These are phyloP conservation scores for Leptinotarsa peninsularis DNA, from an alignment of 2,888 invertebrate genomes.

Conservation along the genomic window DNA sequence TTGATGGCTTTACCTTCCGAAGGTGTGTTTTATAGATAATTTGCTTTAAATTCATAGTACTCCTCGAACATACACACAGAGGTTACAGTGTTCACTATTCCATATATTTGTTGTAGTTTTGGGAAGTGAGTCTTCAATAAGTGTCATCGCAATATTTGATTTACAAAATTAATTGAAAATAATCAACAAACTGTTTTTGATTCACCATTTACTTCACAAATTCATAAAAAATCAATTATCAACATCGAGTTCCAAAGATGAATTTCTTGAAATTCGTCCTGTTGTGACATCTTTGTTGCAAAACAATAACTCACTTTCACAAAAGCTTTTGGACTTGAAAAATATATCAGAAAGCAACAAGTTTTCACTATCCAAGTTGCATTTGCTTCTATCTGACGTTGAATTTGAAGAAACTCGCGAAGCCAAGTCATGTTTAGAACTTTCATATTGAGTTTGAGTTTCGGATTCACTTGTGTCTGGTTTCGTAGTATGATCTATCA, in stretches of 20 bases:
- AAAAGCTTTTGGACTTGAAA: conserved; percentile 45
- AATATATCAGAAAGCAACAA: conserved; percentile 47
- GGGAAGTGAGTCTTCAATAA: too few species aligned
- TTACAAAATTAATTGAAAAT: not conserved
- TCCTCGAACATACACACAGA: too few species aligned
- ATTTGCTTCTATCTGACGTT: not conserved
- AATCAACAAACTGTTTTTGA: not conserved
- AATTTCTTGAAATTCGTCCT: not conserved
- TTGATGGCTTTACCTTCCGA: too few species aligned
- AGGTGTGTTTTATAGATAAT: too few species aligned
- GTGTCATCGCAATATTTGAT: not conserved
- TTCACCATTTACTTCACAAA: too few species aligned
- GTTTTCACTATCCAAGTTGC: conserved; percentile 37
- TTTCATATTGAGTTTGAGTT: conserved; percentile 40
- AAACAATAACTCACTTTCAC: not conserved
- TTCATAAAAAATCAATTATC: not conserved
- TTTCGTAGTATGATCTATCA: conserved; percentile 38
- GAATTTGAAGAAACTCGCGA: conserved; percentile 8
- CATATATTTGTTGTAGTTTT: too few species aligned
- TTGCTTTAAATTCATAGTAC: too few species aligned
- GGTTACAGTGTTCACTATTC: too few species aligned
- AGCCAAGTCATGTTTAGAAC: conserved; percentile 10
- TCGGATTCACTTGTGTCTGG: conserved; percentile 27
- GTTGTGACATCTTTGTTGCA: not conserved
- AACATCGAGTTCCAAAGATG: not conserved